Evolutionary conservation across 2,888 invertebrate genomes (phyloP).

Genomic region (Philereme vetulata): DNA sequence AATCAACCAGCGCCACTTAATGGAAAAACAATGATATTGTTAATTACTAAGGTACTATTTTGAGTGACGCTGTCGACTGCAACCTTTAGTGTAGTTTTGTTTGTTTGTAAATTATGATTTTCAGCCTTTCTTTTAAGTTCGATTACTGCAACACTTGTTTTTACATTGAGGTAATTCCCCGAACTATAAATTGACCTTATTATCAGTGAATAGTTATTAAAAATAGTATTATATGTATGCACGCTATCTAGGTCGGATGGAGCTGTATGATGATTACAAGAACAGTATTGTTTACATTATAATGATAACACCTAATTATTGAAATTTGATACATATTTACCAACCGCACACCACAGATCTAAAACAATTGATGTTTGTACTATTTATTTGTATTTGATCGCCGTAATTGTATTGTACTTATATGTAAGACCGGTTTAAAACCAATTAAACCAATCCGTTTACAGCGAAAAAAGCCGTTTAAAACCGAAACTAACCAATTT

Average conservation of each 20-base stretch:
- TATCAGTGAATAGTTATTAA: background rate
- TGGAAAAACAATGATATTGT: too few species aligned
- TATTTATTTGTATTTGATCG: too few species aligned
- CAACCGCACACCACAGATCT: background rate
- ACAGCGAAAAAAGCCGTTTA: too few species aligned
- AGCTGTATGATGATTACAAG: conserved; percentile 13
- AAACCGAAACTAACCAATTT: too few species aligned
- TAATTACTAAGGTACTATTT: too few species aligned
- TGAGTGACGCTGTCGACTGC: too few species aligned
- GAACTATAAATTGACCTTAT: background rate
- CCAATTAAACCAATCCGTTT: too few species aligned
- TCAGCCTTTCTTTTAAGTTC: background rate
- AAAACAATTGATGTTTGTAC: background rate
- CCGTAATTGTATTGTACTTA: too few species aligned
- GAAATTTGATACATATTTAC: background rate
- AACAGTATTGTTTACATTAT: background rate
- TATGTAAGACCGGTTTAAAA: too few species aligned
- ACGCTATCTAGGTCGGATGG: conserved; percentile 2
- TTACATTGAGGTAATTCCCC: conserved; percentile 7
- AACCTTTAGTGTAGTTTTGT: too few species aligned
- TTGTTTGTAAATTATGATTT: too few species aligned
- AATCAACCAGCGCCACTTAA: too few species aligned
- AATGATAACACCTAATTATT: background rate
- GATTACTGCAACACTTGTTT: conserved; percentile 5
- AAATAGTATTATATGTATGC: conserved; percentile 6